phyloP scores from a whole-genome alignment of 2,888 invertebrate genomes.

The Cremastinae sp. region DNA sequence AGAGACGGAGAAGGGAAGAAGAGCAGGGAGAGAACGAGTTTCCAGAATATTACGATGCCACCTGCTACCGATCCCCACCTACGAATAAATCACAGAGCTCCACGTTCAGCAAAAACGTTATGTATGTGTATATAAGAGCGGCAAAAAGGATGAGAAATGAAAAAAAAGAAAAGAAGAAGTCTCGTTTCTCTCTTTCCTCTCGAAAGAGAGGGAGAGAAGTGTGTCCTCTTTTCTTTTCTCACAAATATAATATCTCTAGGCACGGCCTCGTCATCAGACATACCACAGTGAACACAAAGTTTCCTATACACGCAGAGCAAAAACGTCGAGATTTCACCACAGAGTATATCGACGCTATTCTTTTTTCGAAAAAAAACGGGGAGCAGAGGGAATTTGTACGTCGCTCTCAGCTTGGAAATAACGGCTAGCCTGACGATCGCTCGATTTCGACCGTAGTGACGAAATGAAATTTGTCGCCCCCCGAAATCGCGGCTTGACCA shows the following conservation, averaged over 20 bases:
- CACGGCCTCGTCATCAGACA: slow-evolving; percentile 51
- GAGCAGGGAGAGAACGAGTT: slow-evolving; percentile 50
- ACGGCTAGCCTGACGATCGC: slow-evolving; percentile 49
- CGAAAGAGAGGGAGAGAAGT: slow-evolving; percentile 30
- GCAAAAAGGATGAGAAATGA: slow-evolving; percentile 44
- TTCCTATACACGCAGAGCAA: slow-evolving; percentile 5
- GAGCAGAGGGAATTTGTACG: slow-evolving; percentile 51
- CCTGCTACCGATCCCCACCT: slow-evolving; percentile 62
- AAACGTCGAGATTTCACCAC: slow-evolving; percentile 1
- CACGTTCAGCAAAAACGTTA: slow-evolving; percentile 27
- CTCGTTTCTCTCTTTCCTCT: slow-evolving; percentile 26
- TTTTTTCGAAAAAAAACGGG: slow-evolving; percentile 41
- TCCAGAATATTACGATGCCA: slow-evolving; percentile 61
- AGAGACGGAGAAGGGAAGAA: slow-evolving; percentile 24
- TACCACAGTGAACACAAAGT: slow-evolving; percentile 19
- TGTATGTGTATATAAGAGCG: slow-evolving; percentile 28
- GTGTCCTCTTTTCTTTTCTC: slow-evolving; percentile 28
- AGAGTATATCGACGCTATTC: slow-evolving; percentile 17
- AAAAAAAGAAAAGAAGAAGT: slow-evolving; percentile 21
- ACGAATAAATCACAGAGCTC: slow-evolving; percentile 61
- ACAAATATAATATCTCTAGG: slow-evolving; percentile 55
- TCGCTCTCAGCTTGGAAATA: slow-evolving; percentile 43
- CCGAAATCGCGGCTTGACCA: slow-evolving; percentile 28
- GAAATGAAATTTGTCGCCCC: slow-evolving; percentile 45
- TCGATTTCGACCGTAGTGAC: slow-evolving; percentile 8